Percentiles rank a stretch among this genome's conserved stretches.
Evolutionary conservation across 2,113 vertebrate species (phyloP).

Genomic region (Galemys pyrenaicus): DNA sequence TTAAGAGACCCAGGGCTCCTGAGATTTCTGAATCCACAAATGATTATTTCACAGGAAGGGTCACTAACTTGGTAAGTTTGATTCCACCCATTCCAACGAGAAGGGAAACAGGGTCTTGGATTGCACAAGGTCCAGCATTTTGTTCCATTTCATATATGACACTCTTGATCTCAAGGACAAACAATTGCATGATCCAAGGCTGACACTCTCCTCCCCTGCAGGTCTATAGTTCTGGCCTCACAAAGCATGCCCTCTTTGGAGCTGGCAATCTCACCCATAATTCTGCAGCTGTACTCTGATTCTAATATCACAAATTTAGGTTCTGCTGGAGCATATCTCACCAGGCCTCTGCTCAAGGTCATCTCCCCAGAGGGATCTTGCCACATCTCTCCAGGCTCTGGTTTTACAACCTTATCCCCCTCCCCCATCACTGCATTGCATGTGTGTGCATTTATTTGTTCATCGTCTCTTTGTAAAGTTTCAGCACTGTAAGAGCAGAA

Average conservation of each 20-base stretch:
- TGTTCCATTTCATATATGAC: background rate
- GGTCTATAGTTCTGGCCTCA: no score
- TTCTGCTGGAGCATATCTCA: background rate
- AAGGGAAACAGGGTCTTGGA: background rate
- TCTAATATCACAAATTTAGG: background rate
- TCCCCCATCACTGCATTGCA: background rate
- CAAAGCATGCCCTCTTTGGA: background rate
- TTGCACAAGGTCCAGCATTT: background rate
- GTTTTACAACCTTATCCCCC: background rate
- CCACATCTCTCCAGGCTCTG: background rate
- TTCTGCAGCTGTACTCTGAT: background rate
- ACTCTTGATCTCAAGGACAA: background rate
- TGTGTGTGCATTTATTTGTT: background rate
- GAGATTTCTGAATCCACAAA: constrained; percentile 36
- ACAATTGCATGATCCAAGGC: background rate
- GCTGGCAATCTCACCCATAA: background rate
- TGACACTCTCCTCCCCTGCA: fast-evolving
- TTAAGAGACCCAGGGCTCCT: constrained; percentile 29
- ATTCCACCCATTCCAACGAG: background rate
- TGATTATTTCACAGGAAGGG: constrained; percentile 58
- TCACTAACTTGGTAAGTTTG: background rate
- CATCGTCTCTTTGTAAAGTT: background rate
- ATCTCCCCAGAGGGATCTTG: background rate
- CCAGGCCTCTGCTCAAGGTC: background rate
- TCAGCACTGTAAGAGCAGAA: background rate